These are phyloP conservation scores for Coluber constrictor DNA, from an alignment of 2,797 vertebrate species.

Conservation along the genomic window DNA sequence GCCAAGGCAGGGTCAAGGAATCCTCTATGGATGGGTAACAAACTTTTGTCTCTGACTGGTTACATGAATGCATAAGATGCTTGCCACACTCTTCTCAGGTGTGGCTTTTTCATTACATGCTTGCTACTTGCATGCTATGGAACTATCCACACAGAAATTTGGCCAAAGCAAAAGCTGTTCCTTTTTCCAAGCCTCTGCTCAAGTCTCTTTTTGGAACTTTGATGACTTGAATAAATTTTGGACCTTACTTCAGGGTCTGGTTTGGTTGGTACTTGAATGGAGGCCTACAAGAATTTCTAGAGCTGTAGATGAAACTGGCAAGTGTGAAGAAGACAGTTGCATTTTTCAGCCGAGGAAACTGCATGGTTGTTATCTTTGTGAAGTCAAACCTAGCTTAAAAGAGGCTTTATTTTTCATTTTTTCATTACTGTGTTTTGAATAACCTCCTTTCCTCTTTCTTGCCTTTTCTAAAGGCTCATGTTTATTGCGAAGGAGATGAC, in stretches of 20 bases:
- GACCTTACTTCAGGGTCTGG: background rate
- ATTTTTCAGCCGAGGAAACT: background rate
- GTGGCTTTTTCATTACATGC: too few species aligned
- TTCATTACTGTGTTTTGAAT: background rate
- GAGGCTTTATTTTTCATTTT: background rate
- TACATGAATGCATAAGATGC: too few species aligned
- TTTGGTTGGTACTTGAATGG: background rate
- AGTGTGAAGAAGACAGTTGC: background rate
- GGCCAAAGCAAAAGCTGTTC: too few species aligned
- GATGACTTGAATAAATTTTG: too few species aligned
- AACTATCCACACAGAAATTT: too few species aligned
- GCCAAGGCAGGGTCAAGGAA: too few species aligned
- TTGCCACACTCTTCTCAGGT: too few species aligned
- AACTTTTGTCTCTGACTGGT: too few species aligned
- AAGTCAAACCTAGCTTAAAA: background rate
- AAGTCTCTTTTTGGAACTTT: too few species aligned
- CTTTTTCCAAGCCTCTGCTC: too few species aligned
- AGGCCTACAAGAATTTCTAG: background rate
- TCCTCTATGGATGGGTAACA: too few species aligned
- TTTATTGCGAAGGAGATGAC: conserved; percentile 80
- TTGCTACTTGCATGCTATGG: too few species aligned
- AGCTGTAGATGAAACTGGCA: background rate
- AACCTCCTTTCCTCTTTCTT: background rate
- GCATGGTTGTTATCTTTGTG: background rate
- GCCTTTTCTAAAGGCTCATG: conserved; percentile 75